Conservation (phyloP, 2,888 invertebrate genomes). For the Halictus ligatus region DNA sequence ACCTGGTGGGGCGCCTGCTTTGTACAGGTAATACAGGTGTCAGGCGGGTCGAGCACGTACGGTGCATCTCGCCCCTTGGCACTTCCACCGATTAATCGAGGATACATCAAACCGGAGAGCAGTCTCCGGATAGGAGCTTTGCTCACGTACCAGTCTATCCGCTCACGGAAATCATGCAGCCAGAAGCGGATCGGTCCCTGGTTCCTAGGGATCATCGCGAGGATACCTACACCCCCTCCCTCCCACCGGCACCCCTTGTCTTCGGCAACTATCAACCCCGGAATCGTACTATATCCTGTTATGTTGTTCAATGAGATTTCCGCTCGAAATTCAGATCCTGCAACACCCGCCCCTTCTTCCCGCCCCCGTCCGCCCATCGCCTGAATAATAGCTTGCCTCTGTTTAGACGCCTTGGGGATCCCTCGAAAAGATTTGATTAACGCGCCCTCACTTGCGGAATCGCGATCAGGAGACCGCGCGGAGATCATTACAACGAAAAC, state of each 20-base stretch:
- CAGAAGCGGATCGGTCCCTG: slow-evolving; percentile 49
- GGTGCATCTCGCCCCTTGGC: slow-evolving; percentile 62
- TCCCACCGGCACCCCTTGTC: slow-evolving; percentile 8
- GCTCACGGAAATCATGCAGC: slow-evolving; percentile 49
- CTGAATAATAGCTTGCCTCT: slow-evolving; percentile 20
- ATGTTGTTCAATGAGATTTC: slow-evolving; percentile 58
- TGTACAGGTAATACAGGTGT: slow-evolving; percentile 69
- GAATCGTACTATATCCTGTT: slow-evolving; percentile 53
- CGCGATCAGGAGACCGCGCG: not conserved
- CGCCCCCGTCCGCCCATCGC: not conserved
- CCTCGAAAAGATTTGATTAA: not conserved
- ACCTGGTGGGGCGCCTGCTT: slow-evolving; percentile 60
- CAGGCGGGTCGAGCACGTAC: slow-evolving; percentile 58
- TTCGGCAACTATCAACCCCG: slow-evolving; percentile 27
- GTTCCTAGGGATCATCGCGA: slow-evolving; percentile 30
- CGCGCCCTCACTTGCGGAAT: not conserved
- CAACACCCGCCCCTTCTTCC: not conserved
- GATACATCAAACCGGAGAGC: slow-evolving; percentile 42
- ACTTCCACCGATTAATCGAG: slow-evolving; percentile 68
- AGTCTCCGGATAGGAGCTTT: slow-evolving; percentile 49
- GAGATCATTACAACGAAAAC: no score
- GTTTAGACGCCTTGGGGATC: not conserved
- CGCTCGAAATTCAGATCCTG: slow-evolving; percentile 28
- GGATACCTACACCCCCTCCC: not conserved
- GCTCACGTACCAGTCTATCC: slow-evolving; percentile 53